These are phyloP conservation scores for Cybosia mesomella DNA, from an alignment of 2,888 invertebrate species.

Conservation along the genomic window DNA sequence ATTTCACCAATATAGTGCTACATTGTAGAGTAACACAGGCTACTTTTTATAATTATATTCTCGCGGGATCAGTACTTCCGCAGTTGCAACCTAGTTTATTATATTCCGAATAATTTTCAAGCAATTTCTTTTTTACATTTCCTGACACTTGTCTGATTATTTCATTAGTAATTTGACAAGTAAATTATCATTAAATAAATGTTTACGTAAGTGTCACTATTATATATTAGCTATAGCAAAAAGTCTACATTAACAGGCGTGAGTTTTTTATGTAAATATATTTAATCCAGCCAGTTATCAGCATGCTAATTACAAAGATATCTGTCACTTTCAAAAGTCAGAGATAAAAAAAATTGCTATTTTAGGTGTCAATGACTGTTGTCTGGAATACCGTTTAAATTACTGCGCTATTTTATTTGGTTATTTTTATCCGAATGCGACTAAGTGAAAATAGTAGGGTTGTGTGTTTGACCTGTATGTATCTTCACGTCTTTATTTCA, in stretches of 20 bases:
- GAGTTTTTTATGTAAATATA: slow-evolving; percentile 13
- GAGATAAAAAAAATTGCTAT: slow-evolving; percentile 6
- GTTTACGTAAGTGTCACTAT: slow-evolving; percentile 18
- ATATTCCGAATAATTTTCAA: neutral
- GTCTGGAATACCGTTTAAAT: neutral
- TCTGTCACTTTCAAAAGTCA: slow-evolving; percentile 8
- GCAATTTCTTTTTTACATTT: neutral
- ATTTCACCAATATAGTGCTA: no score
- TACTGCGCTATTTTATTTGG: neutral
- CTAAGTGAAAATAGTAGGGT: neutral
- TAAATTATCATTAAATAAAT: slow-evolving; percentile 6
- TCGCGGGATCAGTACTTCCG: no score
- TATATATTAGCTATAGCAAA: slow-evolving; percentile 11
- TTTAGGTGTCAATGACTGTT: neutral
- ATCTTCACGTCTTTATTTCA: no score
- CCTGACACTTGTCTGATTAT: neutral
- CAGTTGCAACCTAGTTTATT: neutral
- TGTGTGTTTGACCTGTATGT: neutral
- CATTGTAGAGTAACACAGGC: no score
- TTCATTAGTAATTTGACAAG: slow-evolving; percentile 5
- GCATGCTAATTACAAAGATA: slow-evolving; percentile 17
- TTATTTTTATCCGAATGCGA: neutral
- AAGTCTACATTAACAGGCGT: slow-evolving; percentile 6
- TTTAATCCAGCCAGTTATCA: slow-evolving; percentile 21
- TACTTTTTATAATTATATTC: no score